Percentiles rank a stretch among this genome's conserved stretches.
Evolutionary conservation across 2,113 vertebrate species (phyloP).

Genomic region (Apteryx owenii): DNA sequence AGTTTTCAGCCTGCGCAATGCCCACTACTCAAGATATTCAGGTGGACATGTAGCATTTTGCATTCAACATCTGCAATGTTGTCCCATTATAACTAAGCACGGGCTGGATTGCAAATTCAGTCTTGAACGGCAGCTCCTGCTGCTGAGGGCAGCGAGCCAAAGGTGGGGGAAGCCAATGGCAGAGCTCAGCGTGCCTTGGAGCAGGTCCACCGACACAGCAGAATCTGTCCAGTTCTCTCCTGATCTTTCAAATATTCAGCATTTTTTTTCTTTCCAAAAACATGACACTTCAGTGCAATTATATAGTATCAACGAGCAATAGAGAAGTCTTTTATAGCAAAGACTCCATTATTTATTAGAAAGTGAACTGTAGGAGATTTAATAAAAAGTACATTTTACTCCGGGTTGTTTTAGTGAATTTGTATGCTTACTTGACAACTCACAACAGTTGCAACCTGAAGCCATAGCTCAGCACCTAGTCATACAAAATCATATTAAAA

Average conservation of each 20-base stretch:
- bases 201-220: not conserved
- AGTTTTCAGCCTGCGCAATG: not conserved
- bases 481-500: not conserved
- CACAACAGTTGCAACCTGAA: not conserved
- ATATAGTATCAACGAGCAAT: not conserved
- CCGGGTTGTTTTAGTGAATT: not conserved
- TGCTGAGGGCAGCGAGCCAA: not conserved
- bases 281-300: not conserved
- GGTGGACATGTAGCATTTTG: not conserved
- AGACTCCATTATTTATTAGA: not conserved
- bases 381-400: not conserved
- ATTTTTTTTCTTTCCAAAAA: not conserved
- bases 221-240: not conserved
- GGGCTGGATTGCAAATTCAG: not conserved
- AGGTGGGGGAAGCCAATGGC: not conserved
- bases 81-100: not conserved
- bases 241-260: not conserved
- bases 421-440: not conserved
- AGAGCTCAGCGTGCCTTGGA: not conserved
- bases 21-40: accelerated
- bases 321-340: not conserved
- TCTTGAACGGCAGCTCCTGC: not conserved
- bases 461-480: not conserved
- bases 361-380: too few species aligned
- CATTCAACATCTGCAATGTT: not conserved